Conservation (phyloP, 2,797 vertebrate genomes). For the Tachyglossus aculeatus region DNA sequence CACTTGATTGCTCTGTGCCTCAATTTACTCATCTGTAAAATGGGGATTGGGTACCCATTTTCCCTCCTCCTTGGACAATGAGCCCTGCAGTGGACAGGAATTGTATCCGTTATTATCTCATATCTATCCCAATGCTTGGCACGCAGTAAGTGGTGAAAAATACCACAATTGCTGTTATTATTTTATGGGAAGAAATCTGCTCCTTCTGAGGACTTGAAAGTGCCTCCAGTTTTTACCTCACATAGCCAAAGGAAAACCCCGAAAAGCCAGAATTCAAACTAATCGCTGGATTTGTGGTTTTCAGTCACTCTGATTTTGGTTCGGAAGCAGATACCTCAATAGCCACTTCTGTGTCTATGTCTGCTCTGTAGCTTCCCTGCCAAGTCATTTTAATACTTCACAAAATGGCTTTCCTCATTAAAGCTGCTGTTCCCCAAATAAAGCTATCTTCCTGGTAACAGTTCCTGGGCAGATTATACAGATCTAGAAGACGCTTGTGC, state of each 20-base stretch:
- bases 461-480: conserved; percentile 44
- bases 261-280: not conserved
- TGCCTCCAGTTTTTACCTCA: not conserved
- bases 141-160: too few species aligned
- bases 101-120: too few species aligned
- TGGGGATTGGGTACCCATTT: too few species aligned
- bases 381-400: not conserved
- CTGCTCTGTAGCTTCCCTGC: not conserved
- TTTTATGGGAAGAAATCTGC: not conserved
- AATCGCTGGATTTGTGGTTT: not conserved
- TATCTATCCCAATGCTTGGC: too few species aligned
- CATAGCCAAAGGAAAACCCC: conserved; percentile 24
- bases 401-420: conserved; percentile 16
- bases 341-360: not conserved
- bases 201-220: not conserved
- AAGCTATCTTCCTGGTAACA: conserved; percentile 16
- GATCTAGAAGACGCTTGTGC: conserved; percentile 41
- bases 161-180: too few species aligned
- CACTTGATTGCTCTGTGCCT: too few species aligned
- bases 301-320: not conserved
- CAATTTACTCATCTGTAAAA: too few species aligned
- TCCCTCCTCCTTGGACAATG: too few species aligned
- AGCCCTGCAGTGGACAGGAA: too few species aligned
- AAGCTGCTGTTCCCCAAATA: conserved; percentile 13
- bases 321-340: not conserved